Conservation (phyloP, 2,797 vertebrate species). For the Corythornis leucogaster region DNA sequence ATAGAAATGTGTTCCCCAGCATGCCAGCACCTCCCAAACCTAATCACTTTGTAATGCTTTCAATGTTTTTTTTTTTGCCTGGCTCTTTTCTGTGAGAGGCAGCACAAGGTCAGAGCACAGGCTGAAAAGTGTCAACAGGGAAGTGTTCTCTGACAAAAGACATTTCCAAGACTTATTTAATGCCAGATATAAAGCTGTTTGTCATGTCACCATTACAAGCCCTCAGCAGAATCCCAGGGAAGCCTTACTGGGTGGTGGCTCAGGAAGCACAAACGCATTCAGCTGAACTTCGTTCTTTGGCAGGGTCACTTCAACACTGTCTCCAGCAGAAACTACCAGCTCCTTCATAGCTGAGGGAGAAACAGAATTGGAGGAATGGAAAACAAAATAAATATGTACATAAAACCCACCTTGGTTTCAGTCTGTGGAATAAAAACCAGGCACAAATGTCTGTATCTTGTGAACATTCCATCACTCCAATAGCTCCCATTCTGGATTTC, state of each 20-base stretch:
- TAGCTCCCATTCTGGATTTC: not conserved
- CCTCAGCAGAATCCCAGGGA: not conserved
- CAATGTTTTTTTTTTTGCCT: not conserved
- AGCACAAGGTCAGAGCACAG: not conserved
- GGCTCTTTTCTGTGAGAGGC: not conserved
- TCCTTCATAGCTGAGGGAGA: conserved; percentile 80
- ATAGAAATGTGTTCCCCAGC: not conserved
- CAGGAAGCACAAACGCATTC: conserved; percentile 91
- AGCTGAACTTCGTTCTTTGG: conserved; percentile 90
- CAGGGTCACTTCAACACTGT: conserved; percentile 92
- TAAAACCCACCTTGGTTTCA: not conserved
- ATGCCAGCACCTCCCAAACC: not conserved
- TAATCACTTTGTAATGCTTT: not conserved
- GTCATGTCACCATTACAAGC: not conserved
- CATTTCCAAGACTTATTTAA: not conserved
- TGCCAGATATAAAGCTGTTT: not conserved
- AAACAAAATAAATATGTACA: fast-evolving
- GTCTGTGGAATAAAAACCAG: not conserved
- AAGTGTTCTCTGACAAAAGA: not conserved
- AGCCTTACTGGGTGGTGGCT: conserved; percentile 81
- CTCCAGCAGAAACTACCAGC: conserved; percentile 94
- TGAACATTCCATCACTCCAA: not conserved
- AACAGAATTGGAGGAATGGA: not conserved
- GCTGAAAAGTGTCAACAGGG: not conserved
- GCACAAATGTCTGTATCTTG: not conserved